Conservation (phyloP, 1,140 invertebrate species). For the Cyphomyrmex costatus region DNA sequence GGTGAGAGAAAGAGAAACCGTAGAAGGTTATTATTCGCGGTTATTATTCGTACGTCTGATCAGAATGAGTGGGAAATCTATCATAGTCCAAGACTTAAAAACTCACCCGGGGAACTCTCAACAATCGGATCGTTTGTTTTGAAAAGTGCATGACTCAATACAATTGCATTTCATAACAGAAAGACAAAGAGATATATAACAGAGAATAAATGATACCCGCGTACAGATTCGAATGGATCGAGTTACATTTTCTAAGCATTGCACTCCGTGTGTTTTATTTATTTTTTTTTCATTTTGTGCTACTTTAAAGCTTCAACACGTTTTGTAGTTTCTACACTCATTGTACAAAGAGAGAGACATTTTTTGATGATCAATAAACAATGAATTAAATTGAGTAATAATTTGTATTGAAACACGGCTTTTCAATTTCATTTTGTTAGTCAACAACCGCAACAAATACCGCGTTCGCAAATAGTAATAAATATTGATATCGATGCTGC, state of each 20-base stretch:
- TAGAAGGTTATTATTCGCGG: slow-evolving; percentile 7
- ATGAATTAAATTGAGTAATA: background rate
- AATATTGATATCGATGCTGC: background rate
- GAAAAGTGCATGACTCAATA: slow-evolving; percentile 40
- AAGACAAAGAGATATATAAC: slow-evolving; percentile 5
- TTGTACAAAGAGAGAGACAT: background rate
- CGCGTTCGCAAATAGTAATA: slow-evolving; percentile 3
- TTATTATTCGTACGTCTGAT: slow-evolving; percentile 40
- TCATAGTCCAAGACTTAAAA: slow-evolving; percentile 21
- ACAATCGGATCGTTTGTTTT: slow-evolving; percentile 58
- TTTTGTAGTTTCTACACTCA: background rate
- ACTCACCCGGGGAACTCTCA: slow-evolving; percentile 17
- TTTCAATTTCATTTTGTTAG: slow-evolving; percentile 7
- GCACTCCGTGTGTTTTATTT: background rate
- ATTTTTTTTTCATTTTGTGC: background rate
- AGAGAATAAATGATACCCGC: slow-evolving; percentile 22
- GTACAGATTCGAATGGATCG: background rate
- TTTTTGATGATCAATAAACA: background rate
- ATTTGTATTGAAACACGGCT: slow-evolving; percentile 15
- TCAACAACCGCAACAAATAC: background rate
- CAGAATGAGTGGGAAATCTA: slow-evolving; percentile 49
- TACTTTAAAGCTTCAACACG: background rate
- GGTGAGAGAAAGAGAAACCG: slow-evolving; percentile 19
- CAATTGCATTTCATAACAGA: slow-evolving; percentile 53
- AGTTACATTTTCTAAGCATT: background rate